These are phyloP conservation scores for Hydractinia symbiolongicarpus DNA, from an alignment of 30 jellyfish, hydroid and myxozoan species.

Conservation along the genomic window DNA sequence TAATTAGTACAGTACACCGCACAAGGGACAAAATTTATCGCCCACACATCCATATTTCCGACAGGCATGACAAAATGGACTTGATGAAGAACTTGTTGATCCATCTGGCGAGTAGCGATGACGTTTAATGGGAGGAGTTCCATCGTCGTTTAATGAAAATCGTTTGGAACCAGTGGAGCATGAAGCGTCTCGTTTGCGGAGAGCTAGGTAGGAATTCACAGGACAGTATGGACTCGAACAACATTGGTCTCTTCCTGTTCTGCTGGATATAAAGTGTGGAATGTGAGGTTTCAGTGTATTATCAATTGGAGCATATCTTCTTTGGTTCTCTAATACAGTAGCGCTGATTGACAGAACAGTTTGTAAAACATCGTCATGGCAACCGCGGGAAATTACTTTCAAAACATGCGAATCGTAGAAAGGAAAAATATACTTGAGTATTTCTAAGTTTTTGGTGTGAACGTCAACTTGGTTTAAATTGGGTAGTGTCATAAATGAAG, in stretches of 20 bases:
- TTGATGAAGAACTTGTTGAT: too few relatives aligned
- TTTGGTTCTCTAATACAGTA: background rate
- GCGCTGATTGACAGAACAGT: slow-evolving; percentile 20
- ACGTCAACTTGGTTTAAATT: background rate
- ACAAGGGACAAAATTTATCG: too few relatives aligned
- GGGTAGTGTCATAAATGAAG: background rate
- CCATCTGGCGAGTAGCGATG: too few relatives aligned
- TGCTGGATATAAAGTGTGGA: background rate
- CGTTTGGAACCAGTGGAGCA: too few relatives aligned
- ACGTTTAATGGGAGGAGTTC: too few relatives aligned
- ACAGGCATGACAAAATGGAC: too few relatives aligned
- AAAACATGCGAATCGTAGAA: background rate
- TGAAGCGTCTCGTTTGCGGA: background rate
- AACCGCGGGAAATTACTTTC: background rate
- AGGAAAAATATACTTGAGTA: slow-evolving; percentile 7
- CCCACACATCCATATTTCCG: too few relatives aligned
- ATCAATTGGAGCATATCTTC: background rate
- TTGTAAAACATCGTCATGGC: slow-evolving; percentile 10
- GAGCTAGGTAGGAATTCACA: slow-evolving; percentile 6
- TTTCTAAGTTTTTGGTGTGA: slow-evolving; percentile 9
- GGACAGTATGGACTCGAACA: slow-evolving; percentile 14
- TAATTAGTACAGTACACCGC: too few relatives aligned
- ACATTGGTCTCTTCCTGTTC: background rate
- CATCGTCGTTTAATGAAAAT: too few relatives aligned
- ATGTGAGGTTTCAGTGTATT: background rate